A percentile compares a stretch with the other conserved stretches of the same genome.
phyloP scores from a whole-genome alignment of 2,797 vertebrate genomes.

The Malacoctenus gilli region DNA sequence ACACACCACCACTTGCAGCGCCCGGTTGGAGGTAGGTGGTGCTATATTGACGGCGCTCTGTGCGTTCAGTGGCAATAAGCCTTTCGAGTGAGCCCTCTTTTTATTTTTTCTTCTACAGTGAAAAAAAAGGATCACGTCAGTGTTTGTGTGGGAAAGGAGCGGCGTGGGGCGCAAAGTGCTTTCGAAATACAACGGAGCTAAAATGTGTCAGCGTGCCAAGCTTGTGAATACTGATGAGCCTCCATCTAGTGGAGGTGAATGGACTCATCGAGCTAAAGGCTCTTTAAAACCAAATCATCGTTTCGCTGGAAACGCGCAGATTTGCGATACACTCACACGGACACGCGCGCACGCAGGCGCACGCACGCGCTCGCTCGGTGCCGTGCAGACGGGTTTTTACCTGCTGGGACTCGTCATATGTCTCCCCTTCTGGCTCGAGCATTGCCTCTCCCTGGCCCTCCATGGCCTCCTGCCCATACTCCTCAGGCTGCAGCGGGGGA shows the following conservation, averaged over 20 bases:
- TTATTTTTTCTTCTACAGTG: slow-evolving; percentile 48
- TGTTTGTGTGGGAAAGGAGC: slow-evolving; percentile 48
- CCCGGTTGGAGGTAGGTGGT: slow-evolving; percentile 55
- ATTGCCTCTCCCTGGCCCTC: slow-evolving; percentile 92
- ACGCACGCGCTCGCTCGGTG: slow-evolving; percentile 15
- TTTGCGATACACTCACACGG: neutral
- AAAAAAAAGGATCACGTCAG: slow-evolving; percentile 40
- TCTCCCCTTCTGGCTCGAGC: slow-evolving; percentile 93
- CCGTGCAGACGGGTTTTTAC: slow-evolving; percentile 76
- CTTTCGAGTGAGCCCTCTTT: slow-evolving; percentile 40
- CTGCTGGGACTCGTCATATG: slow-evolving; percentile 93
- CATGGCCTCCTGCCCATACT: slow-evolving; percentile 94
- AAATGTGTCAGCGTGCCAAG: slow-evolving; percentile 42
- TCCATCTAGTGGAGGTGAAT: slow-evolving; percentile 46
- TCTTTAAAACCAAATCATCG: neutral
- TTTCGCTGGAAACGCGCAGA: neutral
- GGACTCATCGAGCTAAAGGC: slow-evolving; percentile 16
- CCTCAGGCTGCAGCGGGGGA: slow-evolving; percentile 86
- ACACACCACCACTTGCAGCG: slow-evolving; percentile 28
- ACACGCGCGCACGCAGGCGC: slow-evolving; percentile 21
- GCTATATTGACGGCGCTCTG: slow-evolving; percentile 49
- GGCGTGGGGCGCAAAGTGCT: slow-evolving; percentile 50
- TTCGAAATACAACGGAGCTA: slow-evolving; percentile 52
- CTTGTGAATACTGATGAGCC: slow-evolving; percentile 41
- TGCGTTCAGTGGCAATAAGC: slow-evolving; percentile 41